Base-by-base conservation (phyloP, 2,113 vertebrate species). In the Oreochromis aureus region DNA sequence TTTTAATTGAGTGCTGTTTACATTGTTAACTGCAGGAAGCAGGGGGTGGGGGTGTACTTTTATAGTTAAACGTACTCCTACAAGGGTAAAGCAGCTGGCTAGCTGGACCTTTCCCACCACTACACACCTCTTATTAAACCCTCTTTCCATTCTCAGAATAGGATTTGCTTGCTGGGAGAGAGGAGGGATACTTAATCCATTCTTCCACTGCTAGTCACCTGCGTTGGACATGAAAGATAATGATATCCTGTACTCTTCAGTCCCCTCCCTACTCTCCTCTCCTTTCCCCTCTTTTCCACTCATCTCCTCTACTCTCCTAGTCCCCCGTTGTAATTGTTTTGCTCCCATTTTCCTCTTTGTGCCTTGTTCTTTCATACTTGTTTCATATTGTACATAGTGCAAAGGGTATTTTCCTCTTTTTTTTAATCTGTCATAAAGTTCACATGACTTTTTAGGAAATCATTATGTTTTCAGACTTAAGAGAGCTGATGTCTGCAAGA, bases 201-300 rank as follows among this genome's bases (percentile, higher is more conserved):
- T 92, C 92, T 94, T 94, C 80, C 59, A 19, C 10, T 91, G 89
- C 88, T 83, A 87, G 93, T 95, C 93, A 94, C 92, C 94, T 95
- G 94, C 90, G 4, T 63, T 79, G 59, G 41, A 78, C 86, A 89
- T 94, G 92, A 94, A 93, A 94, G 89, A 91, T 91, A 94, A 92
- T 91, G 89, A 91, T 91, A 86, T 89, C 89, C 63, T 84, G 41
- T 86, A 86, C 85, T 83, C 84, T 91, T 85, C 83, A 91, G 11
- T 54, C 79, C 56, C 56, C 63, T 19, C 59, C 53, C 59, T 22
- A 18, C 44, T 46, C 69, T 27, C 79, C 36, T 41, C 66, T 39
- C 22, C 32, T n/a, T 39, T 54, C 79, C 61, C 53, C 58, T 16
- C 55, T 53, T 27, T 41, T 46, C 73, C 44, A 24, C 82, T 39